Conservation (phyloP, 1,140 invertebrate species). For the Eciton burchellii region DNA sequence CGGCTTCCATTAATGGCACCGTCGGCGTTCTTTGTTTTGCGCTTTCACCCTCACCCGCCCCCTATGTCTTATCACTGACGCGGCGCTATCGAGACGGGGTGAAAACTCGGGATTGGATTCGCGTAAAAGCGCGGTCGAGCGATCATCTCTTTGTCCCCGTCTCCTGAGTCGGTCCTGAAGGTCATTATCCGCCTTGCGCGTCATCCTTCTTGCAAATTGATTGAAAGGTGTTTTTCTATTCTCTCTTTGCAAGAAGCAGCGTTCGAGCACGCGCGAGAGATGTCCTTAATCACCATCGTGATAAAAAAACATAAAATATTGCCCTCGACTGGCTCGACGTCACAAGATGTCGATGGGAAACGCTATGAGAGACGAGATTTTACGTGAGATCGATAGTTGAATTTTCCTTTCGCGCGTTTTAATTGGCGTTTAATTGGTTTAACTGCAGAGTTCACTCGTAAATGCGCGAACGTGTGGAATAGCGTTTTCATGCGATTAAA, state of each 20-base stretch:
- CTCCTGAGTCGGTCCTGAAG: background rate
- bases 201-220: background rate
- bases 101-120: constrained; percentile 37
- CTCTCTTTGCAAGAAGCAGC: constrained; percentile 4
- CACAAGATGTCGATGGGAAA: background rate
- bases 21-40: constrained; percentile 31
- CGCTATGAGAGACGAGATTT: background rate
- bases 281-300: background rate
- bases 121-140: constrained; percentile 12
- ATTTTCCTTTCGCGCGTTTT: no score
- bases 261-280: background rate
- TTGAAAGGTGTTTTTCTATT: constrained; percentile 13
- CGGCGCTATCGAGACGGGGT: constrained; percentile 13
- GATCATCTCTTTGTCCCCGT: background rate
- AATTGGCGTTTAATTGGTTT: no score
- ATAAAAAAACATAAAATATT: constrained; percentile 24
- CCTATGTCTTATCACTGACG: constrained; percentile 6
- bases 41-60: background rate
- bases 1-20: constrained; percentile 36
- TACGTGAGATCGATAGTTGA: background rate
- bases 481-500: background rate
- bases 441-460: background rate
- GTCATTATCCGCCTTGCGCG: background rate
- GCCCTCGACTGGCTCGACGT: background rate
- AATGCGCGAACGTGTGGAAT: background rate